Evolutionary conservation across 23 tunicate species (phyloP).

Genomic region (Halocynthia roretzi): DNA sequence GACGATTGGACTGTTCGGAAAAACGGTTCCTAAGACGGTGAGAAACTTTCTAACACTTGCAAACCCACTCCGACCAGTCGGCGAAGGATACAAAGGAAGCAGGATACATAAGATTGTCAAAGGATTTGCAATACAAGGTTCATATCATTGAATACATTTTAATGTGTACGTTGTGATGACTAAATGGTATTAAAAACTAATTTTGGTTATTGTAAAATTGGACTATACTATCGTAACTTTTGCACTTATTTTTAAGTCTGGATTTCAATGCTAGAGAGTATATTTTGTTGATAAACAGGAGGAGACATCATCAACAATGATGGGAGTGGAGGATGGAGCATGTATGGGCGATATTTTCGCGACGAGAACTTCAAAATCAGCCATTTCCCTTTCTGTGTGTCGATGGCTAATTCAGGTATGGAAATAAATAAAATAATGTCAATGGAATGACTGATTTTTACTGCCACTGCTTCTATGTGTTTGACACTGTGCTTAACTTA

Average conservation of each 20-base stretch:
- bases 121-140: slow-evolving; percentile 94
- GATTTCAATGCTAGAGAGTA: slow-evolving; percentile 3
- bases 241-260: no score
- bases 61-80: slow-evolving; percentile 70
- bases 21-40: slow-evolving; percentile 88
- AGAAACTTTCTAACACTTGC: slow-evolving; percentile 88
- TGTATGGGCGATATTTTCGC: slow-evolving; percentile 81
- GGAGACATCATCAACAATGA: slow-evolving; percentile 88
- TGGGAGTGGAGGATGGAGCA: slow-evolving; percentile 98
- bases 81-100: slow-evolving; percentile 98
- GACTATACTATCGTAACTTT: neutral
- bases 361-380: slow-evolving; percentile 88
- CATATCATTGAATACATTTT: neutral
- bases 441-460: no score
- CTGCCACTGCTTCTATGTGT: no score
- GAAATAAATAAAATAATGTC: no score
- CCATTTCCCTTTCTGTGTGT: slow-evolving; percentile 88
- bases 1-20: slow-evolving; percentile 82
- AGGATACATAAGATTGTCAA: slow-evolving; percentile 80
- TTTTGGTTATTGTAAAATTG: neutral
- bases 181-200: neutral
- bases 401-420: slow-evolving; percentile 97
- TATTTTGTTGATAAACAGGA: slow-evolving; percentile 31
- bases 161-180: neutral
- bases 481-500: no score